Evolutionary conservation across 1,140 invertebrate species (phyloP), one percentile per base, ranked within the genome.

Genomic region (Andricus grossulariae): DNA sequence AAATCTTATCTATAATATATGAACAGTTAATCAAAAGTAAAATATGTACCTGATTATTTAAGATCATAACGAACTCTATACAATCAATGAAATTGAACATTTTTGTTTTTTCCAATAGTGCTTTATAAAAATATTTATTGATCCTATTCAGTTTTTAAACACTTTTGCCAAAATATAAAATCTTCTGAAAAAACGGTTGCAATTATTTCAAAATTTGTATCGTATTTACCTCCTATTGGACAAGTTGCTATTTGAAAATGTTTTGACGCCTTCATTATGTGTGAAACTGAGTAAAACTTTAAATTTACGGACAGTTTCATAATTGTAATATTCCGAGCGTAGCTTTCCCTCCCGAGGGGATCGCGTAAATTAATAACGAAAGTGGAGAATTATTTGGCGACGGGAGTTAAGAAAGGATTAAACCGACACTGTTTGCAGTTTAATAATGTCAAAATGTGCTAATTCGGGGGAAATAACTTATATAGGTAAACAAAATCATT

Each of bases 251-350:
- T 1, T 60, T 19, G 19, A 25, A 60, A 60, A 45, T 25, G 32
- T 66, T n/a, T 16, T 45, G 25, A 66, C 32, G 39, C 25, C 60
- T 66, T 39, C n/a, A 66, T n/a, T 66, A 66, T 16, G 57, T 66
- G 16, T 15, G 21, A 66, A 66, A 66, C 57, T 66, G 25, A 32
- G 25, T 32, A 32, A 5, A 32, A 32, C 39, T 66, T 32, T 66
- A 66, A 66, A 66, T 66, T 66, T 66, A 66, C 25, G 45, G 60
- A 66, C 60, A 66, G 32, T 66, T 66, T 66, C 25, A 13, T 66
- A 39, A 66, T 39, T 66, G 60, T 66, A 21, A 66, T 66, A 25
- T 66, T 66, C 60, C 60, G n/a, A 66, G 60, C 60, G 32, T n/a
- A 39, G 60, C 25, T 66, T 66, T 5, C 32, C 16, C 32, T 66